Evolutionary conservation across 2,113 vertebrate species (phyloP).

Genomic region (Ovis aries): ARS-UI_Ramb_v3.0 NC_056054.1:198325501-198326000

Average conservation of each 20-base stretch:
- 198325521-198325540: conserved; percentile 85
- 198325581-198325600: conserved; percentile 95
- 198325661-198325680: conserved; percentile 86
- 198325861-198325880: background rate
- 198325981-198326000: conserved; percentile 61
- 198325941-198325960: conserved; percentile 81
- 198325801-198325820: background rate
- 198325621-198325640: conserved; percentile 94
- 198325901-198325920: conserved; percentile 47
- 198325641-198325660: conserved; percentile 90
- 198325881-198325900: conserved; percentile 8
- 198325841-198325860: background rate
- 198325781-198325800: background rate
- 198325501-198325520: conserved; percentile 78
- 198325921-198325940: conserved; percentile 76
- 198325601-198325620: conserved; percentile 93
- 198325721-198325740: conserved; percentile 70
- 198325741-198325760: conserved; percentile 22
- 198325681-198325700: conserved; percentile 77
- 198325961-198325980: conserved; percentile 73
- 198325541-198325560: conserved; percentile 94
- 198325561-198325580: conserved; percentile 93
- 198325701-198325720: conserved; percentile 22
- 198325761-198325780: background rate
- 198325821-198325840: background rate